Conservation (phyloP, 2,797 vertebrate species). For the Varecia variegata region DNA sequence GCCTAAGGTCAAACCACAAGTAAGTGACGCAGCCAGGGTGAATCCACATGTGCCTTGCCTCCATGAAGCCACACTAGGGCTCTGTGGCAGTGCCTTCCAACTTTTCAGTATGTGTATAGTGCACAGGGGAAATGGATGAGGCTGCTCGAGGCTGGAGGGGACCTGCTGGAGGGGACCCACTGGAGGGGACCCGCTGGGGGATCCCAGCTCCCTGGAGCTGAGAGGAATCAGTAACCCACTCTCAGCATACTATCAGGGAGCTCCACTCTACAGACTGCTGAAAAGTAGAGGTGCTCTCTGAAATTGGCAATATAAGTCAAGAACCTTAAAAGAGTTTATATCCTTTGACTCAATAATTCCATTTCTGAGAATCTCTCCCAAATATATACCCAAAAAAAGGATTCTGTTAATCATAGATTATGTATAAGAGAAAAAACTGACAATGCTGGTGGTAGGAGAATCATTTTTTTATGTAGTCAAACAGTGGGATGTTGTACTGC, state of each 20-base stretch:
- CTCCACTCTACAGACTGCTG: not conserved
- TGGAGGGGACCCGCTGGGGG: not conserved
- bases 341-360: not conserved
- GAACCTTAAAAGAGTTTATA: not conserved
- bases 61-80: not conserved
- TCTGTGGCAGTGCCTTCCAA: not conserved
- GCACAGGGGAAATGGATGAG: not conserved
- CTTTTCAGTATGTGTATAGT: not conserved
- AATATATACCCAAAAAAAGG: not conserved
- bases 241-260: not conserved
- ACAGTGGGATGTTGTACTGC: not conserved
- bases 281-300: not conserved
- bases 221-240: not conserved
- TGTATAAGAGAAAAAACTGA: not conserved
- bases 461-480: not conserved
- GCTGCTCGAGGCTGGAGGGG: not conserved
- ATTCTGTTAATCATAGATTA: not conserved
- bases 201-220: not conserved
- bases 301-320: not conserved
- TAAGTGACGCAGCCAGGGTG: not conserved
- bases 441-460: not conserved
- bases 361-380: not conserved
- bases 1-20: not conserved
- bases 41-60: not conserved
- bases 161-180: not conserved